Evolutionary conservation across 1,140 invertebrate genomes (phyloP), one percentile per base, ranked within the genome.

Genomic region (Dinothrombium tinctorium): DNA sequence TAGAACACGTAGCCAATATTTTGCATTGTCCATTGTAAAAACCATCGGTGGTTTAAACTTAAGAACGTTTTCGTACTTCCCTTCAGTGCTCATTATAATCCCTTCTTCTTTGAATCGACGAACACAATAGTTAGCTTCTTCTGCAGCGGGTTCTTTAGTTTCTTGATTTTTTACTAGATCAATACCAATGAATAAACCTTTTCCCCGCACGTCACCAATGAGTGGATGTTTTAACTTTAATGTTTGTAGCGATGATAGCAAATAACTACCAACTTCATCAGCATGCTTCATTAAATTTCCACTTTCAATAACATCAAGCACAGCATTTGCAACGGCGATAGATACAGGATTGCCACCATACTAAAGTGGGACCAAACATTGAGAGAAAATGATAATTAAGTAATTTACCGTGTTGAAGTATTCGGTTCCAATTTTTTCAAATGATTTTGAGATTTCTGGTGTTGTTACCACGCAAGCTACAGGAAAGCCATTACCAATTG

Each of bases 301-400:
- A 33, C 78, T 69, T 52, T 87, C 76, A 43, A 98, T 81, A 1
- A 86, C 74, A 52, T 92, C 79, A 54, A 98, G 71, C 4, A 98
- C 90, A 8, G 87, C 83, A 56, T 84, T 78, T 2, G 83, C 86
- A 46, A 94, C 75, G 0, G 89, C 84, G 57, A 87, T 94, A 0
- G 87, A 89, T 0, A 96, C 89, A 29, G 90, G 87, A 65, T 98
- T 98, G 2, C 90, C 92, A 4, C 90, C 90, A 56, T 87, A 95
- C 79, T 87, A 58, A 42, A 68, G 66, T 44, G 52, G 31, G 48
- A 39, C 36, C 47, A 43, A 12, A 43, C 37, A 43, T 17, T 17
- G 2, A 8, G 15, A 23, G 22, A 2, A 12, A 22, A 9, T 31
- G 15, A 36, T 12, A 14, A 11, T 15, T 11, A 7, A 32, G 36